Conservation (phyloP, 2,113 vertebrate species). For the Epinephelus cyanopodus region DNA sequence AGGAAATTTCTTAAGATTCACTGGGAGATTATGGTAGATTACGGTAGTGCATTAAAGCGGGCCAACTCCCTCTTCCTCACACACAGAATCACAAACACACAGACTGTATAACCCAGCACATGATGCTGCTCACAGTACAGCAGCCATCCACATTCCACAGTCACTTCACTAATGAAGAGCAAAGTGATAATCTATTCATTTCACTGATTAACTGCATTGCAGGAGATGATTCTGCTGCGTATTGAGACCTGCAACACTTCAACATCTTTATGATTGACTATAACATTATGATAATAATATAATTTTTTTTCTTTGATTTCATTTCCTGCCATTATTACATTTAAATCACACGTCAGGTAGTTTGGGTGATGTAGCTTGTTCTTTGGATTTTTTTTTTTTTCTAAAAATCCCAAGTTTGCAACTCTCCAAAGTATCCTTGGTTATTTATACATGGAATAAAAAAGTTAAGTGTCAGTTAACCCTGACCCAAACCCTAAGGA, state of each 20-base stretch:
- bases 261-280: constrained; percentile 33
- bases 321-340: neutral
- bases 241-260: constrained; percentile 1
- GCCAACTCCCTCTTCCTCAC: neutral
- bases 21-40: neutral
- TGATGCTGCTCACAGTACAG: constrained; percentile 7
- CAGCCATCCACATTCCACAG: constrained; percentile 12
- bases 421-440: neutral
- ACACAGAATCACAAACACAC: neutral
- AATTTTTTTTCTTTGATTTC: neutral
- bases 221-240: neutral
- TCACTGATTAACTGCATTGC: neutral
- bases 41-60: neutral
- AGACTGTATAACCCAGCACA: neutral
- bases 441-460: neutral
- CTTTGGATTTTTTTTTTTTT: constrained; percentile 7
- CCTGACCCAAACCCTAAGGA: neutral
- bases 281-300: neutral
- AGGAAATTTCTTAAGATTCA: neutral
- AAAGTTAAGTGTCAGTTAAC: neutral
- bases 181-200: neutral
- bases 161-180: neutral
- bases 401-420: neutral
- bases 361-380: neutral
- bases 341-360: neutral